These are phyloP conservation scores for Leptopterna dolabrata DNA, from an alignment of 2,888 invertebrate genomes.

Conservation along the genomic window DNA sequence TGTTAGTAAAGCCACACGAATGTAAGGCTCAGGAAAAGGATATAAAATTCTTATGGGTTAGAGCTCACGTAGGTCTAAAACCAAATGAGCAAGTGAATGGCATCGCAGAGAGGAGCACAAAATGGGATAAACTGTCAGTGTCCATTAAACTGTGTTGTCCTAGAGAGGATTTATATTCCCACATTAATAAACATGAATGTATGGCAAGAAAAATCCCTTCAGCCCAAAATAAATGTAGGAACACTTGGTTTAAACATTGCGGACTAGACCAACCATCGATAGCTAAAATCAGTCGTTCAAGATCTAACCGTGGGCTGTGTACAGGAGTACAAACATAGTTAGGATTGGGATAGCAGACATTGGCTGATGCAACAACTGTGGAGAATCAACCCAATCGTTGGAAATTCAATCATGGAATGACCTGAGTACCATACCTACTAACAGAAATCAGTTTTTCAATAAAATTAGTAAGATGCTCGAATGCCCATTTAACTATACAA, in stretches of 20 bases:
- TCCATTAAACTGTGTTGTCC: too few relatives aligned
- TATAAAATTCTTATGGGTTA: not conserved
- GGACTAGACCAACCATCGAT: not conserved
- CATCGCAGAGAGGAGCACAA: not conserved
- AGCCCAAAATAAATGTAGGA: not conserved
- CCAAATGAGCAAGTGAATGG: not conserved
- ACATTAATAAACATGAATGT: not conserved
- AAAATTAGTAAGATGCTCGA: too few relatives aligned
- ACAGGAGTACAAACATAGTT: not conserved
- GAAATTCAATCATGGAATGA: too few relatives aligned
- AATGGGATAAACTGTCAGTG: not conserved
- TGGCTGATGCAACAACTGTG: too few relatives aligned
- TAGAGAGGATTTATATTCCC: not conserved
- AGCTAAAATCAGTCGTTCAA: not conserved
- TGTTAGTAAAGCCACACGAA: not conserved
- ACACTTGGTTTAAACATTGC: not conserved
- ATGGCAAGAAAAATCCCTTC: not conserved
- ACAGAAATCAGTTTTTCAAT: too few relatives aligned
- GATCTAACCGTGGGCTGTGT: not conserved
- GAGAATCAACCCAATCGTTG: too few relatives aligned
- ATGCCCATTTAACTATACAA: too few relatives aligned
- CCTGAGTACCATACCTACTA: too few relatives aligned
- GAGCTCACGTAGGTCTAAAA: not conserved
- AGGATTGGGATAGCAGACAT: too few relatives aligned
- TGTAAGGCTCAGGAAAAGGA: not conserved